phyloP scores from a whole-genome alignment of 2,888 invertebrate genomes.

The Caenorhabditis panamensis region DNA sequence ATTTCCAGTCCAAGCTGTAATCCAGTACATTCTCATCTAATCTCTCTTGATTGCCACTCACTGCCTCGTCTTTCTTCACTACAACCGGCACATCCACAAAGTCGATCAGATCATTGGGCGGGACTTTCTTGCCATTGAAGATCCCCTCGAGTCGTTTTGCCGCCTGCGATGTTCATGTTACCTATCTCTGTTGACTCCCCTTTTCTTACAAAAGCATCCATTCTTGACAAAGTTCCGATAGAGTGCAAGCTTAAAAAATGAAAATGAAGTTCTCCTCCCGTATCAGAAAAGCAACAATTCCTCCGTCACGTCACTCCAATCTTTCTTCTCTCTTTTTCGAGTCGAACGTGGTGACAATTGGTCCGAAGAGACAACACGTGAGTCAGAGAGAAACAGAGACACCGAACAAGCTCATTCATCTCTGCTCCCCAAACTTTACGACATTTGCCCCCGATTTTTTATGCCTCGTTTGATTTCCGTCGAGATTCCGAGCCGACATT shows the following conservation, averaged over 20 bases:
- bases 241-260: conserved; percentile 21
- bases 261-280: conserved; percentile 20
- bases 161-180: conserved; percentile 8
- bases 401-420: conserved; percentile 54
- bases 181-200: background rate
- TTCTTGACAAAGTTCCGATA: conserved; percentile 20
- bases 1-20: conserved; percentile 51
- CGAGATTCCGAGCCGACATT: background rate
- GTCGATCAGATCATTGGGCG: conserved; percentile 33
- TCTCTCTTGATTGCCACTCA: background rate
- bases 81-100: background rate
- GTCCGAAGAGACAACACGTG: conserved; percentile 8
- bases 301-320: conserved; percentile 15
- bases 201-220: conserved; percentile 44
- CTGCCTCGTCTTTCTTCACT: conserved; percentile 39
- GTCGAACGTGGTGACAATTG: conserved; percentile 51
- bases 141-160: conserved; percentile 34
- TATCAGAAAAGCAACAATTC: conserved; percentile 2
- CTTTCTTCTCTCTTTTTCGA: conserved; percentile 31
- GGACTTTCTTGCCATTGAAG: conserved; percentile 34
- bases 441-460: conserved; percentile 48
- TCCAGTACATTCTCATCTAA: background rate
- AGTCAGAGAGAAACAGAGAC: conserved; percentile 35
- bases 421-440: conserved; percentile 58
- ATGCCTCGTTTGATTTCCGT: conserved; percentile 46